phyloP scores from a whole-genome alignment of 1,140 invertebrate genomes.

The Lepeophtheirus salmonis region DNA sequence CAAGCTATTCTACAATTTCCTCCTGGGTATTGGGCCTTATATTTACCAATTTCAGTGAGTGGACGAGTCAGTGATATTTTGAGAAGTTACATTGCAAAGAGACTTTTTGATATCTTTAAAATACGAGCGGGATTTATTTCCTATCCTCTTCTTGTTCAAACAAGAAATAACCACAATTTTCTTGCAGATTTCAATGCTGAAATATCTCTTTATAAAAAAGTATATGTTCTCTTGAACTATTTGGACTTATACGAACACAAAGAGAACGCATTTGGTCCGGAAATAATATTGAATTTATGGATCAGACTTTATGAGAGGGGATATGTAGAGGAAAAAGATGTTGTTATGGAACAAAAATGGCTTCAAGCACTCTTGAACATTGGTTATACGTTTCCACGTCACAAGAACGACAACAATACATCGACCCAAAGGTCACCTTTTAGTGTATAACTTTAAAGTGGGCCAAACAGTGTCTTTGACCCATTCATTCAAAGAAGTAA shows the following conservation, averaged over 20 bases:
- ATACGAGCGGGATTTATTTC: slow-evolving; percentile 2
- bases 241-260: background rate
- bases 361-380: background rate
- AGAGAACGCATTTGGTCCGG: background rate
- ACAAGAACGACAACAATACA: too few relatives aligned
- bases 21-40: background rate
- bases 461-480: too few relatives aligned
- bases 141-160: slow-evolving; percentile 2
- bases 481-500: too few relatives aligned
- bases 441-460: too few relatives aligned
- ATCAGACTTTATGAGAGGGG: slow-evolving; percentile 2
- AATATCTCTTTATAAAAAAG: background rate
- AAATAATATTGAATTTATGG: background rate
- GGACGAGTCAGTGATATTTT: slow-evolving; percentile 3
- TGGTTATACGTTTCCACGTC: slow-evolving; percentile 5
- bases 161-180: slow-evolving; percentile 5
- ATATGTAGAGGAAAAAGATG: slow-evolving; percentile 8
- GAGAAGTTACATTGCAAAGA: slow-evolving; percentile 6
- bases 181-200: slow-evolving; percentile 8
- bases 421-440: background rate
- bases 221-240: background rate
- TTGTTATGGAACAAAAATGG: background rate
- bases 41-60: background rate
- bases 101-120: background rate
- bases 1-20: slow-evolving; percentile 3